phyloP scores from a whole-genome alignment of 2,113 vertebrate species.

The Amblyopsis rosae region DNA sequence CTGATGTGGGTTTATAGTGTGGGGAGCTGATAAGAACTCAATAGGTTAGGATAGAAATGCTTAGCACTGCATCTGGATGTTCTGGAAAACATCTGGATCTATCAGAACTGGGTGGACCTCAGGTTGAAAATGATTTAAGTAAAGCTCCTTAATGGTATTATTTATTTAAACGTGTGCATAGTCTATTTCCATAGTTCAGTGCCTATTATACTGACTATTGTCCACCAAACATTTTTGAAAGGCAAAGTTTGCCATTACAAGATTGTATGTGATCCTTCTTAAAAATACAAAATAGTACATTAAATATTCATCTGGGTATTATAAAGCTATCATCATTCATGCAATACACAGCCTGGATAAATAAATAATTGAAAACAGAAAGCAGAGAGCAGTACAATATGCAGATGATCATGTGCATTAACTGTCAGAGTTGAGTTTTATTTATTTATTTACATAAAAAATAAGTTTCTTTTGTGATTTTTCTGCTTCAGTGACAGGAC shows the following conservation, averaged over 20 bases:
- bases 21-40: conserved; percentile 50
- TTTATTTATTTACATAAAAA: conserved; percentile 9
- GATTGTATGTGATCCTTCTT: conserved; percentile 49
- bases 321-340: conserved; percentile 58
- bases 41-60: background rate
- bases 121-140: background rate
- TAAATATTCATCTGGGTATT: conserved; percentile 61
- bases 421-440: conserved; percentile 48
- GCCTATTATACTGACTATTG: conserved; percentile 12
- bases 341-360: conserved; percentile 24
- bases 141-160: background rate
- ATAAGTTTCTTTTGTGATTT: conserved; percentile 35
- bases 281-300: conserved; percentile 51
- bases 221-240: conserved; percentile 28
- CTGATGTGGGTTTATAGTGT: conserved; percentile 43
- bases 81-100: background rate
- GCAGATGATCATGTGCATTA: conserved; percentile 56
- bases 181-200: background rate
- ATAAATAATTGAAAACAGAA: background rate
- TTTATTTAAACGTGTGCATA: background rate
- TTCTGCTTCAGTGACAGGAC: conserved; percentile 36
- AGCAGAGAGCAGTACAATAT: background rate
- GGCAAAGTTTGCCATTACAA: conserved; percentile 36
- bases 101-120: background rate
- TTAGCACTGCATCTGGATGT: conserved; percentile 4